Evolutionary conservation across 2,888 invertebrate genomes (phyloP), one percentile per base, ranked within the genome.

Genomic region (Phortica okadai): DNA sequence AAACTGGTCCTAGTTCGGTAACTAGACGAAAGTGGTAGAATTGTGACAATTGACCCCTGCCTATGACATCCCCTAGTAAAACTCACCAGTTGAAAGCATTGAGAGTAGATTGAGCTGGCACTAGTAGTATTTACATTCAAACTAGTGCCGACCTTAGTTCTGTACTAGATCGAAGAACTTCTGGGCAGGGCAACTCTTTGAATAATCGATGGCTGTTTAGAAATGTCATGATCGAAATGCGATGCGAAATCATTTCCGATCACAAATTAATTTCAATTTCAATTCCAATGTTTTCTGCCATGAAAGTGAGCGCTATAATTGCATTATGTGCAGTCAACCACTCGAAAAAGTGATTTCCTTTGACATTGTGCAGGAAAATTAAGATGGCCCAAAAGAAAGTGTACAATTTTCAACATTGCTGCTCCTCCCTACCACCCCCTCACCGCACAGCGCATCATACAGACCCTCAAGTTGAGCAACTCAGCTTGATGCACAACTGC

Each of bases 291-390:
- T 50, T 6, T 6, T 50, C 6, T 50, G 10, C 62, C 16, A 21
- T 21, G 59, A 59, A n/a, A 6, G n/a, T 16, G 16, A 59, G 8
- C 8, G 10, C 41, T 44, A 33, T 70, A 54, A 70, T 70, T 54
- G 25, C 11, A 70, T 70, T 70, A 70, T 33, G 70, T 25, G 70
- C 54, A 56, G 8, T 56, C 70, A 72, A 44, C 14, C 70, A 72
- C 54, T 14, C 6, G 42, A 21, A 66, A 66, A 41, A 41, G 14
- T 66, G 42, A 41, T 88, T 82, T 76, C 81, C 83, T 86, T 82
- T 85, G 85, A 85, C 86, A 86, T 82, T 77, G 86, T 82, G 84
- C 86, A 87, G 85, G 85, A 79, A 81, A 81, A 81, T 80, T 87
- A 85, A 85, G 85, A 84, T 62, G 62, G 62, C n/a, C 62, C 25